phyloP scores from a whole-genome alignment of 2,797 vertebrate genomes.

The Pygocentrus nattereri region DNA sequence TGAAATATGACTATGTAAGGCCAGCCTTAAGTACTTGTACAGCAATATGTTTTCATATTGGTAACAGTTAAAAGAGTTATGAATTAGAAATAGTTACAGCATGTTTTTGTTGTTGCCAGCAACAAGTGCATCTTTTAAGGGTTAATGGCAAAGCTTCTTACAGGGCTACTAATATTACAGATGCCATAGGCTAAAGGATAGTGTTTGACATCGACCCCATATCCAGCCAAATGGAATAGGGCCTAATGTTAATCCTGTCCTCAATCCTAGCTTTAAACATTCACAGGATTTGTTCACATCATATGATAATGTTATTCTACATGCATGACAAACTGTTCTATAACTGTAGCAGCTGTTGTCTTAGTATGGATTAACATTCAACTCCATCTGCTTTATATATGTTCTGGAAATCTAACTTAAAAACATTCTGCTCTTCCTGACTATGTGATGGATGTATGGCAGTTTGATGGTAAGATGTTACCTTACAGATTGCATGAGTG shows the following conservation, averaged over 20 bases:
- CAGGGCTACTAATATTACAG: not conserved
- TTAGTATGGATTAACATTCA: not conserved
- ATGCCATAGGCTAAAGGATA: not conserved
- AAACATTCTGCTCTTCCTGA: not conserved
- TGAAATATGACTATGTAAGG: too few species aligned
- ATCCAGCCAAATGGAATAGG: not conserved
- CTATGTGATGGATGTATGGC: not conserved
- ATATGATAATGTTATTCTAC: not conserved
- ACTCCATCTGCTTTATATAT: not conserved
- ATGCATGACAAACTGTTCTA: not conserved
- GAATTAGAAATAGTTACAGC: not conserved
- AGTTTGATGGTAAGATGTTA: not conserved
- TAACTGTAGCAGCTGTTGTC: constrained; percentile 1
- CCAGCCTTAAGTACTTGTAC: not conserved
- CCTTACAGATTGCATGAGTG: not conserved
- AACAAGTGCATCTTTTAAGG: not conserved
- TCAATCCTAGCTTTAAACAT: not conserved
- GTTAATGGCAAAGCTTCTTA: not conserved
- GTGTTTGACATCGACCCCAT: not conserved
- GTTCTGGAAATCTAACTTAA: not conserved
- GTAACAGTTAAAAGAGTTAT: not conserved
- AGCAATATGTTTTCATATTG: not conserved
- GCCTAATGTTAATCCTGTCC: not conserved
- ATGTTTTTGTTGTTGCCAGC: not conserved
- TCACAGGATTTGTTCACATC: not conserved